These are phyloP conservation scores for Rhizomys pruinosus DNA, from an alignment of 2,113 vertebrate genomes.

Conservation along the genomic window DNA sequence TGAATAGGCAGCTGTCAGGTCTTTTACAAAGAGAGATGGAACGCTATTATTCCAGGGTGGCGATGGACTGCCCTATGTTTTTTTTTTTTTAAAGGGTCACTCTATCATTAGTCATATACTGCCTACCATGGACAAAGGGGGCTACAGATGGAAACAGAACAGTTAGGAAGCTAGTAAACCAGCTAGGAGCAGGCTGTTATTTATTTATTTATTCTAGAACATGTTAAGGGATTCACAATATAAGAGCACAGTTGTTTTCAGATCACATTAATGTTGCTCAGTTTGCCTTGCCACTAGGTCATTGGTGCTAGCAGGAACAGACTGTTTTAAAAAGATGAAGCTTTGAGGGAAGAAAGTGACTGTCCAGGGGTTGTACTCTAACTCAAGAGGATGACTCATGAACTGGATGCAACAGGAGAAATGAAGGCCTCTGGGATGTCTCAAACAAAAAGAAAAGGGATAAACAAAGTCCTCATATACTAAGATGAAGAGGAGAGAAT, in stretches of 20 bases:
- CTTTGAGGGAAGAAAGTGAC: neutral
- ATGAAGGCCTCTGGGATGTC: neutral
- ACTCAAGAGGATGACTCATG: neutral
- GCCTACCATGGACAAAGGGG: neutral
- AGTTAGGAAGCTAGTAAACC: neutral
- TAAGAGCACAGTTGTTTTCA: no score
- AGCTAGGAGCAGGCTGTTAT: neutral
- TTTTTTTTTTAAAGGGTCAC: neutral
- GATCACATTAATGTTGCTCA: no score
- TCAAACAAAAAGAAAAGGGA: neutral
- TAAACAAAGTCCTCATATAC: neutral
- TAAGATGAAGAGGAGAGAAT: neutral
- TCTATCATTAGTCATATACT: neutral
- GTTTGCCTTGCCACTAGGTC: no score
- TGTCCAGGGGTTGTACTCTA: neutral
- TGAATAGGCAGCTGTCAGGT: neutral
- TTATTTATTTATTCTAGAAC: no score
- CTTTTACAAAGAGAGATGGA: slow-evolving; percentile 5
- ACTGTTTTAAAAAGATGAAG: neutral
- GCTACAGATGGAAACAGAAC: neutral
- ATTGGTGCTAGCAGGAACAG: no score
- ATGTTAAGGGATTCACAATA: no score
- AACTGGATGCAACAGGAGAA: neutral
- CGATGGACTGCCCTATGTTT: neutral
- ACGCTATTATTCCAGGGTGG: neutral